phyloP scores from a whole-genome alignment of 2,888 invertebrate species.

The Pegoplata infirma region DNA sequence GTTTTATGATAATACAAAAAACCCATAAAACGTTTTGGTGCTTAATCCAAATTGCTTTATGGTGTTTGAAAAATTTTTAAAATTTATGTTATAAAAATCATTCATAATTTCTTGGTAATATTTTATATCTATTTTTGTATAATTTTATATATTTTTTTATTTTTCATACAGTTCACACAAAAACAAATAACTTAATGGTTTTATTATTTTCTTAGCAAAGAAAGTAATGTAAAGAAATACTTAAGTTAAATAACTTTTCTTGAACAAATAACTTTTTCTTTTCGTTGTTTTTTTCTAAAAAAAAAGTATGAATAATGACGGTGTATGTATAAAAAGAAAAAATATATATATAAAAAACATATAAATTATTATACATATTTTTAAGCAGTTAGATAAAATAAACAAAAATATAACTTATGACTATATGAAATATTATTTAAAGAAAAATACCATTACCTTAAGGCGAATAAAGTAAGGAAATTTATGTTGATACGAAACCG shows the following conservation, averaged over 20 bases:
- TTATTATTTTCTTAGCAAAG: background rate
- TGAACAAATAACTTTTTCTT: conserved; percentile 3
- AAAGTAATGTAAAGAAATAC: background rate
- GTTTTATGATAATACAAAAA: too few relatives aligned
- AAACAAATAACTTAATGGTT: conserved; percentile 4
- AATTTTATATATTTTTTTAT: background rate
- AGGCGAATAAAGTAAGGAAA: background rate
- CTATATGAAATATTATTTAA: background rate
- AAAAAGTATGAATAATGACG: background rate
- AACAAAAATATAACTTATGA: background rate
- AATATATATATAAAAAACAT: background rate
- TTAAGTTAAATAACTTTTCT: conserved; percentile 6
- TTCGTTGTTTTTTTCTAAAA: too few relatives aligned
- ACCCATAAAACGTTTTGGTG: too few relatives aligned
- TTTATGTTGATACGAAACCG: too few relatives aligned
- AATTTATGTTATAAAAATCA: conserved; percentile 1
- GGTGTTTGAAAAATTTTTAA: too few relatives aligned
- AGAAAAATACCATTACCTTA: background rate
- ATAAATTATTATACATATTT: background rate
- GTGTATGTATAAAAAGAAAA: background rate
- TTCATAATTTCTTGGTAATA: conserved; percentile 4
- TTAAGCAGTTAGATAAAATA: background rate
- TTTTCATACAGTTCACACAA: background rate
- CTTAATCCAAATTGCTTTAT: too few relatives aligned
- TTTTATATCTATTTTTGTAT: background rate